Percentiles rank a stretch among this genome's conserved stretches.
Evolutionary conservation across 2,113 vertebrate species (phyloP).

Genomic region (Pholis gunnellus): DNA sequence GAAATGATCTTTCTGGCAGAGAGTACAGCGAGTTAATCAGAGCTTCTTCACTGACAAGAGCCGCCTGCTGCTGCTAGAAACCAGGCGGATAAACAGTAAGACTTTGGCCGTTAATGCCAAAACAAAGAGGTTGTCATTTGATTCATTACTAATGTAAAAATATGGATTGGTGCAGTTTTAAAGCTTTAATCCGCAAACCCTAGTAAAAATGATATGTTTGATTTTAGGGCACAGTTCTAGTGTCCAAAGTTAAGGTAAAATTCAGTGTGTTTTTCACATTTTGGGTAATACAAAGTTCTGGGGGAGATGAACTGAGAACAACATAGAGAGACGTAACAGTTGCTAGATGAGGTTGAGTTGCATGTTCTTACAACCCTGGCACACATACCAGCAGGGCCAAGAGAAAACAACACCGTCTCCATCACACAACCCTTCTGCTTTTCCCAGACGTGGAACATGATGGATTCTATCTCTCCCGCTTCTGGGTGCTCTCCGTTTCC

Average conservation of each 20-base stretch:
- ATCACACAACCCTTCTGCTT: background rate
- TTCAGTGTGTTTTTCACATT: background rate
- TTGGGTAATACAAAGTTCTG: background rate
- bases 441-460: slow-evolving; percentile 8
- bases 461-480: slow-evolving; percentile 6
- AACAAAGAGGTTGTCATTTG: no score
- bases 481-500: background rate
- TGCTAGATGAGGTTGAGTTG: background rate
- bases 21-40: no score
- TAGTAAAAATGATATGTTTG: background rate
- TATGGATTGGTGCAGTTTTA: background rate
- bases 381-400: background rate
- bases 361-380: background rate
- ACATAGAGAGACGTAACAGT: background rate
- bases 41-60: no score
- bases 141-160: background rate
- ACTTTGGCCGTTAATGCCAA: no score
- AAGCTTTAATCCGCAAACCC: background rate
- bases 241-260: background rate
- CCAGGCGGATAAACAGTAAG: background rate
- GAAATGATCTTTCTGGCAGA: background rate
- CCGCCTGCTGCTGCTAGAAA: background rate
- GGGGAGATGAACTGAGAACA: background rate
- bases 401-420: background rate
- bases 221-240: background rate